Evolutionary conservation across 2,113 vertebrate genomes (phyloP).

Genomic region (Ceyx margarethae): DNA sequence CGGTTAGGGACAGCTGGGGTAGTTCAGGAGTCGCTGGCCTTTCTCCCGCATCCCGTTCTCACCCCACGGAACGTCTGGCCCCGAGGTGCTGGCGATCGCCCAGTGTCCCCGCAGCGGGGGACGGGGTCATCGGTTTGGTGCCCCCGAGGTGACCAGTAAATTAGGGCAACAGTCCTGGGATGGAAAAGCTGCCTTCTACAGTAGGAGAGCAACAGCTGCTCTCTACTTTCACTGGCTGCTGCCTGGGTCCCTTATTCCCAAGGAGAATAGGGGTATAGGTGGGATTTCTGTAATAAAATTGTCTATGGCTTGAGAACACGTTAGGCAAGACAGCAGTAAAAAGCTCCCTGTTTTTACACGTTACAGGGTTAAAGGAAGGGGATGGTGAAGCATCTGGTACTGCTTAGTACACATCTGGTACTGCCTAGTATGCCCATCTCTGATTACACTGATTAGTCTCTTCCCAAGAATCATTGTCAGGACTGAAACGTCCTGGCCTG

Average conservation of each 20-base stretch:
- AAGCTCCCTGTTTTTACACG: rapidly evolving
- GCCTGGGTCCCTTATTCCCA: rapidly evolving
- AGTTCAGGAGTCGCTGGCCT: rapidly evolving
- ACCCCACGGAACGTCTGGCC: rapidly evolving
- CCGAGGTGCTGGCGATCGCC: rapidly evolving
- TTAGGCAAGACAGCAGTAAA: neutral
- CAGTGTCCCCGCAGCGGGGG: rapidly evolving
- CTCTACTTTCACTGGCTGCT: neutral
- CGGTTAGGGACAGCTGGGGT: rapidly evolving
- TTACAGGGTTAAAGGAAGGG: neutral
- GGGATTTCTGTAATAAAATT: neutral
- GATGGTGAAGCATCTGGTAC: neutral
- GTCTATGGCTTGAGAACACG: neutral
- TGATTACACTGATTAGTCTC: rapidly evolving
- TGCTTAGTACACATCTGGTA: rapidly evolving
- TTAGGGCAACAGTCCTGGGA: rapidly evolving
- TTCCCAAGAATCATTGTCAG: neutral
- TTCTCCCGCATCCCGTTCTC: rapidly evolving
- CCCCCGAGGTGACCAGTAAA: rapidly evolving
- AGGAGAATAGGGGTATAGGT: rapidly evolving
- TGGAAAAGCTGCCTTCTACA: neutral
- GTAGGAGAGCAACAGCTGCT: rapidly evolving
- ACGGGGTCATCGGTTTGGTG: rapidly evolving
- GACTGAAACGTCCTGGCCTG: neutral
- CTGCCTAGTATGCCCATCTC: neutral